Evolutionary conservation across 2,797 vertebrate species (phyloP), one percentile per base, ranked within the genome.

Genomic region (Triplophysa yarkandensis): DNA sequence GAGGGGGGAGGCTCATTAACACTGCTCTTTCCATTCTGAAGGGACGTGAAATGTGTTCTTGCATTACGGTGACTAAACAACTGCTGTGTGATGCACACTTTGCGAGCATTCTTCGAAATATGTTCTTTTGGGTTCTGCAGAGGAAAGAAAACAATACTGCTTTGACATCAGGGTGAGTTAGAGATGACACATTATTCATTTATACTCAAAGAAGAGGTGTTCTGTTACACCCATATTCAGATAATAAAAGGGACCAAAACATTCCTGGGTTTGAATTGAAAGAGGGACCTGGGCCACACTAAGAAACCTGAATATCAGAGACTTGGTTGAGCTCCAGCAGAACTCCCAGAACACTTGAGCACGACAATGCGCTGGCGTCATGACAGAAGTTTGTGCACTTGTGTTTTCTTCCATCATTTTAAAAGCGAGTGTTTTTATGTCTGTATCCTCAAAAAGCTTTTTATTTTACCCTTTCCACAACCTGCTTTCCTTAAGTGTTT

Each of bases 1-100:
- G 36, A 39, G 36, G 69, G 81, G 81, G 80, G 81, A 76, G 62
- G 68, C 80, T 86, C 82, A 83, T 87, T 87, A 87, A 77, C 76
- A 74, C 67, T 70, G 81, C 83, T 84, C 80, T 82, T 72, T 70
- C 68, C 78, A 82, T 78, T 77, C 86, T 84, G 62, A 61, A 48
- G 84, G 83, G 76, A 83, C 32, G 21, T 67, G 52, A 77, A 80
- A 77, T 77, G 76, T 72, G 57, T 73, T 65, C 52, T 76, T 69
- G 79, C 41, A 28, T 71, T 69, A 66, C 74, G 77, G n/a, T 78
- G 79, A 81, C 82, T 80, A 69, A 75, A 83, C 72, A 78, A 75
- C 66, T 54, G 69, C 64, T 13, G 43, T 66, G 69, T 73, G 75
- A 52, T 58, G 71, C 65, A 64, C 32, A 54, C 57, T 72, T 32